Evolutionary conservation across 35 echinoderm and acorn worm genomes (phyloP).

Genomic region (Diadema setosum): DNA sequence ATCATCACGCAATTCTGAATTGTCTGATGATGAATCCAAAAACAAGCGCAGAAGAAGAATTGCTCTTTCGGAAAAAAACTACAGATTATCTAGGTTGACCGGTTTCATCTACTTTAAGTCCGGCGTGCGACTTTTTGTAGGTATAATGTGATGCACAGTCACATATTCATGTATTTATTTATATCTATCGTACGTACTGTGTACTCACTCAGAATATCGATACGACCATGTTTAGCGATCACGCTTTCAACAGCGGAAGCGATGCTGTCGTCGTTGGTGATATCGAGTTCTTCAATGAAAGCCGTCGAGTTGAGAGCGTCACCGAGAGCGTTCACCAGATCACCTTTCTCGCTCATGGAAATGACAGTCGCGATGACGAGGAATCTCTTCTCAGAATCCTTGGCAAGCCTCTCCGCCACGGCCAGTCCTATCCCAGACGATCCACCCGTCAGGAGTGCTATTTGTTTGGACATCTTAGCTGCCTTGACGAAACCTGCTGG

Average conservation of each 20-base stretch:
- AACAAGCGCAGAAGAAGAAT: too few species aligned
- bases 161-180: too few species aligned
- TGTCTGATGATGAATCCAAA: too few species aligned
- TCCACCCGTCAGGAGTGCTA: neutral
- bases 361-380: neutral
- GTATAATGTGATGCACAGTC: too few species aligned
- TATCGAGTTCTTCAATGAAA: constrained; percentile 15
- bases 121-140: too few species aligned
- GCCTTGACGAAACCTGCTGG: too few species aligned
- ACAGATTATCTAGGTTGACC: too few species aligned
- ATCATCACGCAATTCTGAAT: too few species aligned
- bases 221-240: neutral
- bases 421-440: constrained; percentile 27
- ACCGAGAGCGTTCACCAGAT: neutral
- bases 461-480: neutral
- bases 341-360: neutral
- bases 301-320: neutral
- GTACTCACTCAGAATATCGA: constrained; percentile 19
- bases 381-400: constrained; percentile 9
- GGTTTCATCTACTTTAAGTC: too few species aligned
- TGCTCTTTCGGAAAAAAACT: too few species aligned
- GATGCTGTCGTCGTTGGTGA: neutral
- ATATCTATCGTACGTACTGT: too few species aligned
- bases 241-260: neutral
- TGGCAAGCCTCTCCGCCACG: neutral